phyloP scores from a whole-genome alignment of 2,113 vertebrate species.

The Oryzias celebensis region DNA sequence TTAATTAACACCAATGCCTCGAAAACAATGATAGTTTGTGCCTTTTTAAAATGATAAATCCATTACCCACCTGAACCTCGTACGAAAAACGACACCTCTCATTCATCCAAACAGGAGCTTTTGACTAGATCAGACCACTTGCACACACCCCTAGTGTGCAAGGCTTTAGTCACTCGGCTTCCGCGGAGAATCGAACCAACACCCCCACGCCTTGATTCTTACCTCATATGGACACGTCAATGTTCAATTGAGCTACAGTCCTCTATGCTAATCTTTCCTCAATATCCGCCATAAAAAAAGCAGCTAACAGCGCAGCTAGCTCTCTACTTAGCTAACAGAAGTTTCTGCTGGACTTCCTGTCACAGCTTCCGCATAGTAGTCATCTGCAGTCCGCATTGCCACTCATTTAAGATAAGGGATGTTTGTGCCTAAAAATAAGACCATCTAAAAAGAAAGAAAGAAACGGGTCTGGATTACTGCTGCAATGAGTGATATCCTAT shows the following conservation, averaged over 20 bases:
- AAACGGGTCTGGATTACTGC: not conserved
- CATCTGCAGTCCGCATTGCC: constrained; percentile 23
- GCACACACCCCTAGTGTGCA: constrained; percentile 19
- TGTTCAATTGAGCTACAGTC: constrained; percentile 6
- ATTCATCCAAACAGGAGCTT: not conserved
- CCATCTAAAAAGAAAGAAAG: not conserved
- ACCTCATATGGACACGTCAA: constrained; percentile 19
- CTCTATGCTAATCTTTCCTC: not conserved
- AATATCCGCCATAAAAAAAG: not conserved
- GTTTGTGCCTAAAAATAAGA: not conserved
- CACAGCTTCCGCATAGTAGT: constrained; percentile 64
- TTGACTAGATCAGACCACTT: constrained; percentile 11
- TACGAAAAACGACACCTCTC: not conserved
- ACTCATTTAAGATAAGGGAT: not conserved
- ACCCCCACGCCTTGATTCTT: constrained; percentile 9
- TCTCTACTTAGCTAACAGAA: constrained; percentile 24
- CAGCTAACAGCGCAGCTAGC: constrained; percentile 5
- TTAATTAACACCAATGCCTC: too few species aligned
- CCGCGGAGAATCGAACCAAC: constrained; percentile 2
- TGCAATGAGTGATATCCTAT: not conserved
- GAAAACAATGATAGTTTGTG: too few species aligned
- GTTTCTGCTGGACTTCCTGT: constrained; percentile 57
- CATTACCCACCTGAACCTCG: constrained; percentile 25
- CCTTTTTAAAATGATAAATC: too few species aligned
- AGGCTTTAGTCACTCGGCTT: not conserved